Evolutionary conservation across 2,888 invertebrate species (phyloP).

Genomic region (Xestia ashworthii): DNA sequence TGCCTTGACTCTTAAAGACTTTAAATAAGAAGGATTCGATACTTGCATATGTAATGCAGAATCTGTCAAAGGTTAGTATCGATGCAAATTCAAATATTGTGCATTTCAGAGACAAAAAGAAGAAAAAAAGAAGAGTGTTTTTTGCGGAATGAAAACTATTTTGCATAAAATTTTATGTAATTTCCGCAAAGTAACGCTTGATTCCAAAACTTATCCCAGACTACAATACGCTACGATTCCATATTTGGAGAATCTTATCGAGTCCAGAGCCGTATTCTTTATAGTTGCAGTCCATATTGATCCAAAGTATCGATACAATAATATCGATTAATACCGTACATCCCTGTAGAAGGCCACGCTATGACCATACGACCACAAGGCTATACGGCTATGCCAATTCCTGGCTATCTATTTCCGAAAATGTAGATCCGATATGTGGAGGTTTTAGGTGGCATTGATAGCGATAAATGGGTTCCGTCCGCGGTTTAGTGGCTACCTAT

Average conservation of each 20-base stretch:
- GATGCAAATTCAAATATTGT: not conserved
- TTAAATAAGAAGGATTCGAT: not conserved
- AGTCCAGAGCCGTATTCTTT: too few species aligned
- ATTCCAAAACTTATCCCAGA: not conserved
- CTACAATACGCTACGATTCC: not conserved
- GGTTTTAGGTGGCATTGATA: conserved; percentile 39
- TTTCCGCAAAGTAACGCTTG: too few species aligned
- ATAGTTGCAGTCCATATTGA: not conserved
- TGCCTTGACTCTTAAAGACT: not conserved
- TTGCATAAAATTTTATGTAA: too few species aligned
- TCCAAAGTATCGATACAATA: not conserved
- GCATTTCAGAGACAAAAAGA: too few species aligned
- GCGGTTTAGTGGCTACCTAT: conserved; percentile 20
- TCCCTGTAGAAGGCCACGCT: conserved; percentile 4
- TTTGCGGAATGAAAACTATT: too few species aligned
- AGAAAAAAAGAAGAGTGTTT: too few species aligned
- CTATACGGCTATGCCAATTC: conserved; percentile 45
- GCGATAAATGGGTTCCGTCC: conserved; percentile 42
- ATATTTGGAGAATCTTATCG: not conserved
- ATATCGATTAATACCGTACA: not conserved
- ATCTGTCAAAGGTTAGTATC: not conserved
- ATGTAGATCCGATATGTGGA: conserved; percentile 53
- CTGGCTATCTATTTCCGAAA: conserved; percentile 60
- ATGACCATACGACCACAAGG: conserved; percentile 45
- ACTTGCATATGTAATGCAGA: not conserved